Evolutionary conservation across 2,888 invertebrate genomes (phyloP).

Genomic region (Clusia tigrina): DNA sequence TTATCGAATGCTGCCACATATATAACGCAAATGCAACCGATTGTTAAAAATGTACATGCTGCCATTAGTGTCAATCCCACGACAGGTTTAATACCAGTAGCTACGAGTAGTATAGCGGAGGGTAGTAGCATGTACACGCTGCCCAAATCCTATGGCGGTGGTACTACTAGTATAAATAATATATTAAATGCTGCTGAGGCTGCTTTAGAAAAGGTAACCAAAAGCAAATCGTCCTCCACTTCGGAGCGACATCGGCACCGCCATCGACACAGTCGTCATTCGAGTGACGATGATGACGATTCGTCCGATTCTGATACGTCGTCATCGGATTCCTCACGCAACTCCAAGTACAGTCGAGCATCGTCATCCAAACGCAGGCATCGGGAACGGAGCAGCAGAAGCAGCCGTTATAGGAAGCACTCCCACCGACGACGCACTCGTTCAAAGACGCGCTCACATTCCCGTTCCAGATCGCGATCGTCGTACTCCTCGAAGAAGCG

Average conservation of each 20-base stretch:
- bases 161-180: conserved; percentile 33
- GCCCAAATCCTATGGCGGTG: not conserved
- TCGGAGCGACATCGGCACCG: not conserved
- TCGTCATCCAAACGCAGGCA: conserved; percentile 25
- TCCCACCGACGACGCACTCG: conserved; percentile 43
- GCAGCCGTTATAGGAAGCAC: conserved; percentile 39
- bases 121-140: not conserved
- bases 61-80: not conserved
- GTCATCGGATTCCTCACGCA: conserved; percentile 31
- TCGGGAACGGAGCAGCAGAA: conserved; percentile 31
- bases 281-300: not conserved
- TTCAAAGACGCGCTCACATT: conserved; percentile 43
- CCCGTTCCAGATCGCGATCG: conserved; percentile 57
- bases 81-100: conserved; percentile 39
- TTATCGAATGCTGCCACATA: conserved; percentile 37
- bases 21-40: conserved; percentile 40
- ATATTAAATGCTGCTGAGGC: conserved; percentile 50
- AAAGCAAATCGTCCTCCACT: conserved; percentile 28
- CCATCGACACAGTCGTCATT: not conserved
- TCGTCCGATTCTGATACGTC: conserved; percentile 9
- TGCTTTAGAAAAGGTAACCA: conserved; percentile 47
- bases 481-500: conserved; percentile 42
- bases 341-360: conserved; percentile 38
- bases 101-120: conserved; percentile 40
- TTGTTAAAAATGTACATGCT: conserved; percentile 8